Conservation (phyloP, 2,797 vertebrate species). For the Mus minutoides region DNA sequence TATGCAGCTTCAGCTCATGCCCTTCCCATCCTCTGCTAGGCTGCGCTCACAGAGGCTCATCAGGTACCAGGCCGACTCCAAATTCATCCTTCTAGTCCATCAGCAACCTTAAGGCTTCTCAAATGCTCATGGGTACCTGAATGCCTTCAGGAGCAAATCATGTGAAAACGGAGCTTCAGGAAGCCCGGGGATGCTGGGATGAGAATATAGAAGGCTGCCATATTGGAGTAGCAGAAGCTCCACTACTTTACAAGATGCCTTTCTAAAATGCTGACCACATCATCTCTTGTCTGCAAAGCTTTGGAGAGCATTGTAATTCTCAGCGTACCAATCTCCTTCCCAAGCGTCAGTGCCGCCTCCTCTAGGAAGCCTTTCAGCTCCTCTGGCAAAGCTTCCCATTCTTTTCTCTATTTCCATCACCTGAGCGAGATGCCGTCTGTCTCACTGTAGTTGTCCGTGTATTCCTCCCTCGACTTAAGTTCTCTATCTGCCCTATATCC, state of each 20-base stretch:
- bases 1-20: neutral
- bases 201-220: neutral
- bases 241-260: neutral
- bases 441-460: neutral
- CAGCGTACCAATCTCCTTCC: neutral
- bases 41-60: neutral
- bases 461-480: neutral
- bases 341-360: neutral
- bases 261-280: neutral
- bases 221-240: neutral
- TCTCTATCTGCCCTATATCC: neutral
- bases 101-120: neutral
- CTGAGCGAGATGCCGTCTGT: neutral
- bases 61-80: neutral
- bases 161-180: neutral
- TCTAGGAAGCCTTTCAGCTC: neutral
- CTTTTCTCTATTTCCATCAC: neutral
- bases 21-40: neutral
- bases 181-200: neutral
- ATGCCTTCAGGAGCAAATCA: neutral
- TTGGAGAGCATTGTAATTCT: neutral
- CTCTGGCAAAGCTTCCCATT: neutral
- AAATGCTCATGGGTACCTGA: too few species aligned
- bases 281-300: neutral
- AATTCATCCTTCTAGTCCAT: too few species aligned